These are phyloP conservation scores for Halichoeres trimaculatus DNA, from an alignment of 2,113 vertebrate genomes.

Conservation along the genomic window DNA sequence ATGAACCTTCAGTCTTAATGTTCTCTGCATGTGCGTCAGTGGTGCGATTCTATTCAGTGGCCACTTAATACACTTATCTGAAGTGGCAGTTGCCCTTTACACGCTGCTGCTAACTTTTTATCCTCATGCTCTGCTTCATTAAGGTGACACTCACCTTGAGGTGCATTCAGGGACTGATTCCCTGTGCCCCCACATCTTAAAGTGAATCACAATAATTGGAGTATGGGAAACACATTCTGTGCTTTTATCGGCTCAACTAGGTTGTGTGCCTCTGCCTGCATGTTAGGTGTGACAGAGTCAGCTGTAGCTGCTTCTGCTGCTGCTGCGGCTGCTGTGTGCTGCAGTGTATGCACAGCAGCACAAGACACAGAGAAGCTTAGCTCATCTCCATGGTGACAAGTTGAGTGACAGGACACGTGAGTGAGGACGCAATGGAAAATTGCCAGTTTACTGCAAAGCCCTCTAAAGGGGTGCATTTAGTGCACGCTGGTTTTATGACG, in stretches of 20 bases:
- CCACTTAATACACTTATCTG: slow-evolving; percentile 22
- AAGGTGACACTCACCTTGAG: slow-evolving; percentile 39
- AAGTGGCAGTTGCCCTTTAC: slow-evolving; percentile 67
- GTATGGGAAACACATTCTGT: neutral
- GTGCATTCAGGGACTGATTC: slow-evolving; percentile 7
- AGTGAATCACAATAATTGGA: neutral
- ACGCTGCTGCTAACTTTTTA: slow-evolving; percentile 43
- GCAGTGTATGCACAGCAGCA: slow-evolving; percentile 59
- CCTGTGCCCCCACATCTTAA: neutral
- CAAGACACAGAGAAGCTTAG: slow-evolving; percentile 59
- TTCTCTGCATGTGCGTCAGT: slow-evolving; percentile 11
- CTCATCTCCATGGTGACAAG: slow-evolving; percentile 75
- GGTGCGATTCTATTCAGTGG: slow-evolving; percentile 24
- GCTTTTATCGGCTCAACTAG: neutral
- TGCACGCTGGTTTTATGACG: slow-evolving; percentile 8
- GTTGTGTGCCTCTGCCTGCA: neutral
- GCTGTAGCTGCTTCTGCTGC: slow-evolving; percentile 21
- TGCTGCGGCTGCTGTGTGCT: slow-evolving; percentile 46
- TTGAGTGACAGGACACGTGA: slow-evolving; percentile 73
- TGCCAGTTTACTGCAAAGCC: slow-evolving; percentile 69
- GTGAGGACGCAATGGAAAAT: slow-evolving; percentile 58
- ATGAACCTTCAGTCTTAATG: slow-evolving; percentile 15
- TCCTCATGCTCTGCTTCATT: slow-evolving; percentile 10
- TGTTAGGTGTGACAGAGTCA: slow-evolving; percentile 10
- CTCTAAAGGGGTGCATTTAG: slow-evolving; percentile 35